A percentile compares a stretch with the other conserved stretches of the same genome.
phyloP scores from a whole-genome alignment of 2,797 vertebrate genomes.

The Menidia menidia region DNA sequence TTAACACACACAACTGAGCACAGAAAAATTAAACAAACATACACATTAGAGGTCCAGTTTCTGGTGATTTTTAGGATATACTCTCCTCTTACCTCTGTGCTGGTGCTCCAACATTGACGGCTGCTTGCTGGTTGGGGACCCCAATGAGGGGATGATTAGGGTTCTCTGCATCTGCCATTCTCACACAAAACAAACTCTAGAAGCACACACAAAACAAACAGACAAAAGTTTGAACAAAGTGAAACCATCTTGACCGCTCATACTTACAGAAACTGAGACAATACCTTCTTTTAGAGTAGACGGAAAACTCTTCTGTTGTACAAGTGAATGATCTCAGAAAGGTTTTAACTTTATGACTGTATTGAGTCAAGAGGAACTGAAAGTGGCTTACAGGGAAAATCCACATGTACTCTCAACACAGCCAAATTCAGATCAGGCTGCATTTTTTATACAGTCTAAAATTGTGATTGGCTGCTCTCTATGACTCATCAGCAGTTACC shows the following conservation, averaged over 20 bases:
- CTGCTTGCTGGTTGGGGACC: slow-evolving; percentile 30
- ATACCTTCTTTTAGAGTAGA: slow-evolving; percentile 41
- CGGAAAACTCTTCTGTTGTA: neutral
- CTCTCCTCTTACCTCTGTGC: slow-evolving; percentile 51
- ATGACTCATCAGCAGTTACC: slow-evolving; percentile 69
- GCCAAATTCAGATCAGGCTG: neutral
- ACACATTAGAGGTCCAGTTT: neutral
- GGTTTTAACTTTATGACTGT: slow-evolving; percentile 18
- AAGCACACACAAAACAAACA: slow-evolving; percentile 18
- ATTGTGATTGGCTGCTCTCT: slow-evolving; percentile 65
- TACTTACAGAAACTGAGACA: neutral
- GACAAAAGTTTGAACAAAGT: neutral
- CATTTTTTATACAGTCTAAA: neutral
- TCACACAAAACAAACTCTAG: slow-evolving; percentile 32
- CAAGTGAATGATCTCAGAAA: slow-evolving; percentile 3
- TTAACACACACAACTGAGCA: neutral
- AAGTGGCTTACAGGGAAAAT: slow-evolving; percentile 18
- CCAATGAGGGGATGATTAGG: slow-evolving; percentile 56
- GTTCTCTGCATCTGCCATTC: slow-evolving; percentile 66
- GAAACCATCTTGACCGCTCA: neutral
- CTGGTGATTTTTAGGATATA: neutral
- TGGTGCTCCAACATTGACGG: slow-evolving; percentile 8
- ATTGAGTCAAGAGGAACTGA: slow-evolving; percentile 43
- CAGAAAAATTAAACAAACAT: neutral
- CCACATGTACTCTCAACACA: neutral